These are phyloP conservation scores for Luidia sarsii DNA, from an alignment of 53 echinoderm and acorn worm species.

Conservation along the genomic window DNA sequence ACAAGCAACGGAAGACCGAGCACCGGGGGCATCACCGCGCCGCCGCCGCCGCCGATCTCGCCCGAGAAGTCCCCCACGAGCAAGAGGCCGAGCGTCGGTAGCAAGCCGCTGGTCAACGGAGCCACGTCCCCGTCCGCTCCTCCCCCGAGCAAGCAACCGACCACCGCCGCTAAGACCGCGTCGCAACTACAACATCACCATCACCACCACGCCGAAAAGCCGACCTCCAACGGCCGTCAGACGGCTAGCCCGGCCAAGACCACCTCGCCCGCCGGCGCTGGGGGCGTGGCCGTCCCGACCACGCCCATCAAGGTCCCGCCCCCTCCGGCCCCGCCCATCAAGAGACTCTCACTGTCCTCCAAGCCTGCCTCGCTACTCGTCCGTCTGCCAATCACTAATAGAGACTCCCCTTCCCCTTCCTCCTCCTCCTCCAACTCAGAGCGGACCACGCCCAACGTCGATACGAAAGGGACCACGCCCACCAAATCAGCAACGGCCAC, in stretches of 20 bases:
- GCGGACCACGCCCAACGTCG: too few species aligned
- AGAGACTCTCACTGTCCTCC: slow-evolving; percentile 1
- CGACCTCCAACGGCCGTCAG: neutral
- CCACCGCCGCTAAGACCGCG: slow-evolving; percentile 14
- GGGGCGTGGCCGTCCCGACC: neutral
- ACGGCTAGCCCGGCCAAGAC: neutral
- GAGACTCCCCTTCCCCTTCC: neutral
- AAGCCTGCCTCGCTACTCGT: slow-evolving; percentile 26
- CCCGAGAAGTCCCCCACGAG: neutral
- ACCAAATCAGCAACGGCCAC: too few species aligned
- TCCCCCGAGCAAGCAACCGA: too few species aligned
- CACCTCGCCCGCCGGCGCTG: neutral
- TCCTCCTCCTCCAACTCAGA: too few species aligned
- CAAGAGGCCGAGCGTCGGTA: neutral
- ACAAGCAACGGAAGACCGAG: too few species aligned
- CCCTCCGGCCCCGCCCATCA: neutral
- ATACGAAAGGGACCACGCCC: too few species aligned
- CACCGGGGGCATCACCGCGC: neutral
- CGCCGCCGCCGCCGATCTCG: neutral
- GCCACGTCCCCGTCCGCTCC: neutral
- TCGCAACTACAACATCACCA: too few species aligned
- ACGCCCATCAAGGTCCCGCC: neutral
- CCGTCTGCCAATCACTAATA: slow-evolving; percentile 31
- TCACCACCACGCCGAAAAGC: neutral
- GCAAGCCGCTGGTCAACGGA: neutral